Evolutionary conservation across 2,888 invertebrate species (phyloP).

Genomic region (Drosophila borborema): DNA sequence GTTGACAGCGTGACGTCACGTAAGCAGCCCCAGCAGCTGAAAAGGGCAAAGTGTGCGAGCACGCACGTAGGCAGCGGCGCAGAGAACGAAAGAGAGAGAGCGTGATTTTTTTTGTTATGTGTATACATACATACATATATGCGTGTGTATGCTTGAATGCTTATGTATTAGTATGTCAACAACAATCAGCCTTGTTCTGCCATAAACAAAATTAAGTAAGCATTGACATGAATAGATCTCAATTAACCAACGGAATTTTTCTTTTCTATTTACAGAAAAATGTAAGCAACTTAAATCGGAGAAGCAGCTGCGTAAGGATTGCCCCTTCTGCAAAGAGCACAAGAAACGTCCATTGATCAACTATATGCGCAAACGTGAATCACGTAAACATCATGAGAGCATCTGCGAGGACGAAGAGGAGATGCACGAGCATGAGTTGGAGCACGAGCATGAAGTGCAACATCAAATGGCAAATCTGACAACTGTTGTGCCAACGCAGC

Average conservation of each 20-base stretch:
- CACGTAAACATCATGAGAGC: slow-evolving; percentile 85
- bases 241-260: slow-evolving; percentile 9
- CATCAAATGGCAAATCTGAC: slow-evolving; percentile 53
- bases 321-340: slow-evolving; percentile 86
- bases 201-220: slow-evolving; percentile 8
- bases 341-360: slow-evolving; percentile 86
- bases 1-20: slow-evolving; percentile 52
- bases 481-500: slow-evolving; percentile 60
- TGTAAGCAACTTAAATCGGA: slow-evolving; percentile 82
- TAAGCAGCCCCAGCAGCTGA: slow-evolving; percentile 25
- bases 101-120: not conserved
- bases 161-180: slow-evolving; percentile 14
- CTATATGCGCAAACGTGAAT: slow-evolving; percentile 84
- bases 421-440: slow-evolving; percentile 83
- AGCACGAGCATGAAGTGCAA: slow-evolving; percentile 64
- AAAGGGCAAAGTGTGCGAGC: slow-evolving; percentile 34
- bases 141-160: not conserved
- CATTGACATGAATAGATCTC: not conserved
- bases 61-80: slow-evolving; percentile 52
- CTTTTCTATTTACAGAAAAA: slow-evolving; percentile 73
- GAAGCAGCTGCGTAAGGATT: slow-evolving; percentile 84
- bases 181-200: slow-evolving; percentile 19
- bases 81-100: slow-evolving; percentile 2
- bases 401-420: slow-evolving; percentile 86
- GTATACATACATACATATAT: not conserved